Evolutionary conservation across 2,888 invertebrate species (phyloP).

Genomic region (Lepidocyrtoides sp.): DNA sequence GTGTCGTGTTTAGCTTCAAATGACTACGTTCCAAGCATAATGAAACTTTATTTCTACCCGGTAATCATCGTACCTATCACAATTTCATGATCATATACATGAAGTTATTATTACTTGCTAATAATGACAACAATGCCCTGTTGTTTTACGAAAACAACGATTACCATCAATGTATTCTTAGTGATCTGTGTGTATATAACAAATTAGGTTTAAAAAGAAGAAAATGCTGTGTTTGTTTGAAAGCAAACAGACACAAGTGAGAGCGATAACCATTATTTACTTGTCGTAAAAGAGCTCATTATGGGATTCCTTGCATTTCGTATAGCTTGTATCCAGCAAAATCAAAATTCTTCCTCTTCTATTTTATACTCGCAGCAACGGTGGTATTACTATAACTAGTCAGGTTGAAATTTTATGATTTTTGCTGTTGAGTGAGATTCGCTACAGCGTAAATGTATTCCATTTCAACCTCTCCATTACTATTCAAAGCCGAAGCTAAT

Average conservation of each 20-base stretch:
- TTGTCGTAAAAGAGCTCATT: conserved; percentile 72
- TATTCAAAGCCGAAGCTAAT: conserved; percentile 53
- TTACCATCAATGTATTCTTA: conserved; percentile 16
- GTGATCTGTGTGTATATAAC: conserved; percentile 1
- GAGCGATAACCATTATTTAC: conserved; percentile 62
- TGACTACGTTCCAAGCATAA: too few relatives aligned
- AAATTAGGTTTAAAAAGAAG: neutral
- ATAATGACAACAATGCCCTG: conserved; percentile 13
- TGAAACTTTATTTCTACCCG: too few relatives aligned
- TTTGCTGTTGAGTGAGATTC: neutral
- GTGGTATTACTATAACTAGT: too few relatives aligned
- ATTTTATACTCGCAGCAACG: neutral
- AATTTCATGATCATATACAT: too few relatives aligned
- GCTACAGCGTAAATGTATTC: neutral
- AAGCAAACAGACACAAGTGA: neutral
- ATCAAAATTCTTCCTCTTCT: neutral
- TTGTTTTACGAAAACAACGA: conserved; percentile 25
- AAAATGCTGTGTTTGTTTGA: conserved; percentile 12
- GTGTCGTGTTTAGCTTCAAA: too few relatives aligned
- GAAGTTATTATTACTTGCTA: neutral
- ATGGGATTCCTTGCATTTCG: conserved; percentile 63
- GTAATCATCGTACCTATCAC: too few relatives aligned
- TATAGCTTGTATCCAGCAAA: conserved; percentile 2
- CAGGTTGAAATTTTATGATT: conserved; percentile 20
- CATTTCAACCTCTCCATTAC: conserved; percentile 8